Percentiles rank a stretch among this genome's conserved stretches.
Evolutionary conservation across 30 jellyfish, hydroid and myxozoan genomes (phyloP).

Genomic region (Nemopilema nomurai): DNA sequence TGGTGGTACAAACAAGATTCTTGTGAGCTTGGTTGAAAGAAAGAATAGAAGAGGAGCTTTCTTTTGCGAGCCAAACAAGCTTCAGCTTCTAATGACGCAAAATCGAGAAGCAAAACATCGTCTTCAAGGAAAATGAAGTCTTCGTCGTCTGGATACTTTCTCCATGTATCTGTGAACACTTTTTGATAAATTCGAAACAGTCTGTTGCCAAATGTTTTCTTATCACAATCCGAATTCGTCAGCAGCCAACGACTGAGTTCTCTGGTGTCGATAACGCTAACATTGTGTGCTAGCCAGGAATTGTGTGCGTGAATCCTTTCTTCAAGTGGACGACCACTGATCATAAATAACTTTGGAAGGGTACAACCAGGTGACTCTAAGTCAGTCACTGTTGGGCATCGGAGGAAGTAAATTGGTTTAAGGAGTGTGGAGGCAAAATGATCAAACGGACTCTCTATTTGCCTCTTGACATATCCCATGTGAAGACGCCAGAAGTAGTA

Average conservation of each 20-base stretch:
- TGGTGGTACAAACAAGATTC: constrained; percentile 33
- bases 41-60: constrained; percentile 11
- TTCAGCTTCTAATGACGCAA: constrained; percentile 1
- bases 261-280: constrained; percentile 5
- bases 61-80: constrained; percentile 18
- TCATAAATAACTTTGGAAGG: constrained; percentile 26
- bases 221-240: neutral
- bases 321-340: constrained; percentile 29
- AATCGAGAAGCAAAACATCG: constrained; percentile 26
- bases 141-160: constrained; percentile 2
- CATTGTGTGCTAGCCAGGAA: constrained; percentile 1
- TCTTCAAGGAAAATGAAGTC: constrained; percentile 41
- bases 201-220: constrained; percentile 21
- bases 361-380: neutral
- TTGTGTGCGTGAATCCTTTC: neutral
- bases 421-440: neutral
- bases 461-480: constrained; percentile 14
- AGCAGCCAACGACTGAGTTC: neutral
- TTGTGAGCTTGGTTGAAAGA: constrained; percentile 21
- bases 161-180: constrained; percentile 18
- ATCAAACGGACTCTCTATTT: constrained; percentile 42
- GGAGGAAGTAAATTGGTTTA: constrained; percentile 1
- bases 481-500: constrained; percentile 8
- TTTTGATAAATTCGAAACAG: constrained; percentile 20
- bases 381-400: constrained; percentile 6